Base-by-base conservation (phyloP, 2,888 invertebrate species). In the Synanthedon vespiformis region DNA sequence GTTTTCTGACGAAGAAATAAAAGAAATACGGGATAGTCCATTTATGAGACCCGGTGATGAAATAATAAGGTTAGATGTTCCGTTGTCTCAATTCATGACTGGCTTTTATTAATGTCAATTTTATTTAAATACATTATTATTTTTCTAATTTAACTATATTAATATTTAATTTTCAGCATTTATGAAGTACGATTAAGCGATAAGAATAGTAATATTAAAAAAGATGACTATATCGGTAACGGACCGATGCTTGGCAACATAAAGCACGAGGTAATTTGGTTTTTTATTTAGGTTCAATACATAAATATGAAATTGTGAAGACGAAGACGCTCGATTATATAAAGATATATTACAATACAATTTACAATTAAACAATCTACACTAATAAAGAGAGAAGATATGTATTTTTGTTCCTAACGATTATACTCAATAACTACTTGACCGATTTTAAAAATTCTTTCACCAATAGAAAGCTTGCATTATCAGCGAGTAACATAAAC, bases 1-100 rank as follows among this genome's bases (percentile, higher is more conserved):
- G 87, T 84, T 87, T 75, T 81, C 82, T 60, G 83, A 85, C 64
- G 85, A 85, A 56, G 85, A 86, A 78, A 84, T 83, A 77, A 87
- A 85, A 84, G 77, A 75, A 71, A 72, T 74, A 59, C 70, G 73
- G 58, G 83, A 77, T 66, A 74, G 72, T 68, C 72, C 72, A 65
- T 77, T 79, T 64, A 77, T 77, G 75, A 73, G 74, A 59, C 77
- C 80, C 54, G 81, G 79, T 57, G 84, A 86, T 64, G 84, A 86
- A 67, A 79, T 87, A 63, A 83, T 87, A 77, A 81, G 86, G 87
- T 86, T 68, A 60, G 71, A 69, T 67, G 55, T 64, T 71, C 65
- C 60, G 62, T 67, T 70, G 67, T 68, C 70, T 68, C 58, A 16
- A 27, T 63, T 57, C 51, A 61, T 66, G 63, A 63, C 62, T 34